Evolutionary conservation across 2,113 vertebrate genomes (phyloP).

Genomic region (Leucoraja erinaceus): DNA sequence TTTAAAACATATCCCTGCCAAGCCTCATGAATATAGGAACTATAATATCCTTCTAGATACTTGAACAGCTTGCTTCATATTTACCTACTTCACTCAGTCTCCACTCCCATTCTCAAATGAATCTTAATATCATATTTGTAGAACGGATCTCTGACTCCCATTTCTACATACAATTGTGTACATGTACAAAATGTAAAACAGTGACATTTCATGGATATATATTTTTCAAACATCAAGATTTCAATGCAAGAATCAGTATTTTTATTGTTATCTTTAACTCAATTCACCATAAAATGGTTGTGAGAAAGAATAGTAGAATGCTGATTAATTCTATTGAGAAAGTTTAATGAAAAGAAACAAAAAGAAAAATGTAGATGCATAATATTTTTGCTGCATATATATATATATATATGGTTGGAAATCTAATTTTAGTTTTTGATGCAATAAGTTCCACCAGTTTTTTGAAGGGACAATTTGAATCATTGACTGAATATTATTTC

Average conservation of each 20-base stretch:
- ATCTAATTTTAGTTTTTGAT: background rate
- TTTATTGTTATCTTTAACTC: background rate
- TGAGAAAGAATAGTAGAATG: background rate
- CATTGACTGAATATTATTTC: background rate
- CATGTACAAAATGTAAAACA: too few relatives aligned
- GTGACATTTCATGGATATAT: too few relatives aligned
- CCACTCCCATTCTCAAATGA: background rate
- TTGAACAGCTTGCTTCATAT: background rate
- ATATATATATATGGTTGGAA: too few relatives aligned
- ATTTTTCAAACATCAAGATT: background rate
- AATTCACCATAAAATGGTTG: background rate
- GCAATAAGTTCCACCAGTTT: background rate
- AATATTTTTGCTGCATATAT: background rate
- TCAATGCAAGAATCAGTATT: background rate
- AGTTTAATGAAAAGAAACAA: background rate
- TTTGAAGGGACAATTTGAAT: background rate
- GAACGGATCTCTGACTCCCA: background rate
- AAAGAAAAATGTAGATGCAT: background rate
- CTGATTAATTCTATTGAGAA: background rate
- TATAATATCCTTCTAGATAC: background rate
- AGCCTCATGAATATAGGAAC: background rate
- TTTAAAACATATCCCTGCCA: background rate
- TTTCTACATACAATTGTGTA: background rate
- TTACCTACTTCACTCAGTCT: background rate
- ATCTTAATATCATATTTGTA: background rate